Conservation (phyloP, 2,888 invertebrate species). For the Sepiola atlantica region DNA sequence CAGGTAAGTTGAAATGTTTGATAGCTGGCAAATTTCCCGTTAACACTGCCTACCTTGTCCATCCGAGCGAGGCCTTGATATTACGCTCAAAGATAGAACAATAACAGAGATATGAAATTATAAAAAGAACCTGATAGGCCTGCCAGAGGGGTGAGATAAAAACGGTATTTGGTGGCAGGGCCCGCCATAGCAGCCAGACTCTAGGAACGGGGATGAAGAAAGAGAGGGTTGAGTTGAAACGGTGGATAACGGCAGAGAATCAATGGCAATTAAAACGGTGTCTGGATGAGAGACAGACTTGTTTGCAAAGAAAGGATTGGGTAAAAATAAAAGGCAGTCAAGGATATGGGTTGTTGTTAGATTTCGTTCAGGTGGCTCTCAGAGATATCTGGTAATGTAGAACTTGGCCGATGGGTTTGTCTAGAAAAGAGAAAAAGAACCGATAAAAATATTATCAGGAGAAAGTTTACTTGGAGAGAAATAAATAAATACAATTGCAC, state of each 20-base stretch:
- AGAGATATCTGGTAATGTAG: neutral
- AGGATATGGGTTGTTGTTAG: neutral
- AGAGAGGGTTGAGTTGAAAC: neutral
- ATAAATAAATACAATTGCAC: too few species aligned
- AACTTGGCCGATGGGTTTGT: neutral
- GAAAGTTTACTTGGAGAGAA: neutral
- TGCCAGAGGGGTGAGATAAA: neutral
- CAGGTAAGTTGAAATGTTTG: neutral
- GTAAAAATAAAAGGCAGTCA: neutral
- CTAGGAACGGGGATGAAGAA: neutral
- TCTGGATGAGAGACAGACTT: neutral
- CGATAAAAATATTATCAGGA: neutral
- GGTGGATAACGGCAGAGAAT: neutral
- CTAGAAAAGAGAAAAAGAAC: neutral
- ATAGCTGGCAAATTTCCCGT: neutral
- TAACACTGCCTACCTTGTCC: neutral
- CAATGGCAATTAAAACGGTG: neutral
- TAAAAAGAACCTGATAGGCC: conserved; percentile 12
- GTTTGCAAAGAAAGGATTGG: neutral
- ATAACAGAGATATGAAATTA: conserved; percentile 32
- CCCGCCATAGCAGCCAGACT: neutral
- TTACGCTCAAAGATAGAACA: neutral
- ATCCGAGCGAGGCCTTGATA: neutral
- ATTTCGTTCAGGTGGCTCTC: neutral
- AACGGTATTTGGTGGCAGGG: neutral